Percentiles rank a stretch among this genome's conserved stretches.
These are phyloP conservation scores for Agelas oroides DNA, from an alignment of 37 sponge, comb jelly and placozoan genomes.

Conservation along the genomic window DNA sequence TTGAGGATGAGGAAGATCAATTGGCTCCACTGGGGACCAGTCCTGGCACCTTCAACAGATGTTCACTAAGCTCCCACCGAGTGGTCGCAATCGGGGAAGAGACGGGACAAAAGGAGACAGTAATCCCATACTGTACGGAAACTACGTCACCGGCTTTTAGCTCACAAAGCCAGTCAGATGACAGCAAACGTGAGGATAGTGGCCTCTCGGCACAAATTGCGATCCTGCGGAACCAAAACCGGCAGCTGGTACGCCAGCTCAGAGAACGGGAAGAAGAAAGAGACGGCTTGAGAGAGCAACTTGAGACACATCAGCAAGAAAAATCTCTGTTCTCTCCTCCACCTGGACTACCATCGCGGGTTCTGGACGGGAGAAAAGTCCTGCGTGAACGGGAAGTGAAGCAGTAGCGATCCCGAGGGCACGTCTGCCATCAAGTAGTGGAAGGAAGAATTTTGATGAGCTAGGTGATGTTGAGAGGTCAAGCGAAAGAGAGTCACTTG, in stretches of 20 bases:
- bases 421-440: too few relatives aligned
- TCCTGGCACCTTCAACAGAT: not conserved
- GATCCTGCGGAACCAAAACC: constrained; percentile 11
- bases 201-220: constrained; percentile 30
- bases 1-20: too few relatives aligned
- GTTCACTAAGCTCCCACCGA: not conserved
- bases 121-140: constrained; percentile 6
- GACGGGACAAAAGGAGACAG: constrained; percentile 49
- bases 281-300: constrained; percentile 28
- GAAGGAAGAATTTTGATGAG: too few relatives aligned
- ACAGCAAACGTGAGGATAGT: constrained; percentile 2
- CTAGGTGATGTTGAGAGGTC: too few relatives aligned
- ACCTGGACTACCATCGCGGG: constrained; percentile 32
- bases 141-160: not conserved
- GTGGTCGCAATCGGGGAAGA: constrained; percentile 41
- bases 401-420: too few relatives aligned
- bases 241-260: constrained; percentile 35
- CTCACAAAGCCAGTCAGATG: constrained; percentile 41
- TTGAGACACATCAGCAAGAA: constrained; percentile 8
- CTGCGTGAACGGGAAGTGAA: constrained; percentile 2
- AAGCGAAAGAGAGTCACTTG: not conserved
- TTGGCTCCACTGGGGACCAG: not conserved
- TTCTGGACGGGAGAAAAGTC: constrained; percentile 54
- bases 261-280: constrained; percentile 44
- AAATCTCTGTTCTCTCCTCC: constrained; percentile 7